Base-by-base conservation (phyloP, 2,888 invertebrate genomes). In the Oligia latruncula region DNA sequence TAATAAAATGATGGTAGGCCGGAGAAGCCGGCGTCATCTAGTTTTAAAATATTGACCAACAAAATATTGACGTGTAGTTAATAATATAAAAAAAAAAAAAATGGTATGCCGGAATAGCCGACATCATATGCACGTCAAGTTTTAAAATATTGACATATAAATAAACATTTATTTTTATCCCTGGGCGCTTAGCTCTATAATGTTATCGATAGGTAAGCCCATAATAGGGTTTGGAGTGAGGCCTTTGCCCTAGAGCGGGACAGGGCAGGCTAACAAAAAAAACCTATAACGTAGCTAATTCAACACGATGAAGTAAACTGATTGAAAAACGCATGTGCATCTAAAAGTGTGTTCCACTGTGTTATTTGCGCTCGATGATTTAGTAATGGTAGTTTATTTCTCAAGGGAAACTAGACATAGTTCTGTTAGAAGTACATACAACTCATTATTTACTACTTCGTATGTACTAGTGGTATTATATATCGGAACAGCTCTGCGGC, bases 381-480 rank as follows among this genome's bases (percentile, higher is more conserved):
- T 49, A 73, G 43, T 46, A 17, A 60, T 6, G 40, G 29, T 49
- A 46, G 46, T 55, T 58, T 29, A 81, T 74, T 75, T 20, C 49
- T 75, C 64, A 65, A 82, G 68, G 29, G 29, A 58, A 70, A 75
- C 23, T 70, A 20, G 23, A 20, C 43, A 13, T 62, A 17, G 13
- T 58, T 60, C 29, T 23, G 29, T 17, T 46, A 55, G 20, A 71
- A 70, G 40, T 74, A 74, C 17, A 65, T 43, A 52, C 52, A 55
- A n/a, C 17, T 60, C n/a, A 78, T 43, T 77, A 68, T 64, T 78
- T 46, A 55, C 60, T 70, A 70, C 52, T 20, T 65, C 78, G 62
- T 66, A 4, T 76, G 20, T 35, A 55, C 29, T 52, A 60, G 29
- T 23, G 17, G 17, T 40, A 13, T 17, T 17, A 29, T 46, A 80